These are phyloP conservation scores for Myotis vivesi DNA, from an alignment of 2,797 vertebrate genomes.

Conservation along the genomic window DNA sequence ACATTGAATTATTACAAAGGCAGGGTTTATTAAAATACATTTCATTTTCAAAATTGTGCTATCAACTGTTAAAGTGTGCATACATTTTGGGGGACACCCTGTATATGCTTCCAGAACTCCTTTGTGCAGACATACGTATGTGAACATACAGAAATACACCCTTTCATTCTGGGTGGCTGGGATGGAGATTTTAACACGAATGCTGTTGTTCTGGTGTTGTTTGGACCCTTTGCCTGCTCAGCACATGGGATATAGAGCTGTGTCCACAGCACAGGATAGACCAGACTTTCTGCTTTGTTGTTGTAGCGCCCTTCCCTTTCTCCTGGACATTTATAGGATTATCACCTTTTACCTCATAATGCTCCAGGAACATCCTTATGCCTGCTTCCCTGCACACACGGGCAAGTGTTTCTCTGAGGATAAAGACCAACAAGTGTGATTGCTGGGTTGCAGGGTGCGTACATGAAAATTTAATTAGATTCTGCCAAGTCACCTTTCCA, in stretches of 20 bases:
- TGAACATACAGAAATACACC: background rate
- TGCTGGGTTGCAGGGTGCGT: background rate
- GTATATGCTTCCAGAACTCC: background rate
- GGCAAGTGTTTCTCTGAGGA: background rate
- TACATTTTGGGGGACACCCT: too few relatives aligned
- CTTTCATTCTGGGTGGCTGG: background rate
- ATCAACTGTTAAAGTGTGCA: too few relatives aligned
- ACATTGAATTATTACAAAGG: too few relatives aligned
- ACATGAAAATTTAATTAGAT: background rate
- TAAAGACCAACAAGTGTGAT: background rate
- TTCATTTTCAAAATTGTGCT: too few relatives aligned
- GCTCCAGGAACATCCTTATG: background rate
- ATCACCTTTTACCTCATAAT: too few relatives aligned
- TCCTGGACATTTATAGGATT: background rate
- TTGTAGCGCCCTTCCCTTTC: background rate
- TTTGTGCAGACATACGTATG: background rate
- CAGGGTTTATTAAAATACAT: too few relatives aligned
- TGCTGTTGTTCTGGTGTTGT: too few relatives aligned
- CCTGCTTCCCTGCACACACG: background rate
- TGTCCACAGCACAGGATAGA: background rate
- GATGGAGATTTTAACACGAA: background rate
- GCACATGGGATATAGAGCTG: rapidly evolving
- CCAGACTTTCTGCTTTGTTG: background rate
- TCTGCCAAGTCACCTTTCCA: background rate
- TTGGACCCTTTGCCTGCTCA: background rate